phyloP scores from a whole-genome alignment of 2,113 vertebrate species.

The Aptenodytes patagonicus region DNA sequence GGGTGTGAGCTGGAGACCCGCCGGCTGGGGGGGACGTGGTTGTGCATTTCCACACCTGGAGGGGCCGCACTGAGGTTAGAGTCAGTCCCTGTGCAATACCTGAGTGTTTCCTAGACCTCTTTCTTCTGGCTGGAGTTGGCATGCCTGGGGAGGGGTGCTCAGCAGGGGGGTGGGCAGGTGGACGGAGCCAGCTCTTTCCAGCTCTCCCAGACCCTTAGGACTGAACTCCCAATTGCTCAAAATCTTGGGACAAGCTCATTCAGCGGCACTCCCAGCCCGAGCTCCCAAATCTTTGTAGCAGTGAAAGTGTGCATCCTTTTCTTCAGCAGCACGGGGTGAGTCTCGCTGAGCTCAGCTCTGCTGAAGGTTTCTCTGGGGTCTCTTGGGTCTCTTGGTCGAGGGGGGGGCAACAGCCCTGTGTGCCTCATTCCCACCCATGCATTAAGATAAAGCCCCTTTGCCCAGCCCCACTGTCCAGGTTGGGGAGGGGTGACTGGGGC shows the following conservation, averaged over 20 bases:
- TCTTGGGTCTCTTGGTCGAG: too few species aligned
- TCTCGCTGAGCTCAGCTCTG: neutral
- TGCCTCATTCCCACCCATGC: neutral
- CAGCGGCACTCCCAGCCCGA: fast-evolving
- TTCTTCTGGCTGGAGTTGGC: neutral
- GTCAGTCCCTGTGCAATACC: neutral
- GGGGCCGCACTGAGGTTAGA: neutral
- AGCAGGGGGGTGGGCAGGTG: fast-evolving
- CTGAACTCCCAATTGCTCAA: too few species aligned
- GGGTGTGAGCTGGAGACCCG: fast-evolving
- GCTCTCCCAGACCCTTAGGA: neutral
- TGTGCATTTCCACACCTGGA: fast-evolving
- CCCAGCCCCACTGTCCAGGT: too few species aligned
- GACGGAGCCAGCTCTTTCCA: neutral
- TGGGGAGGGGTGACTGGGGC: too few species aligned
- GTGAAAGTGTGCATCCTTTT: neutral
- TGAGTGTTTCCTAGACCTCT: too few species aligned
- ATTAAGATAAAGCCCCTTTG: neutral
- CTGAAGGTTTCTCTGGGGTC: too few species aligned
- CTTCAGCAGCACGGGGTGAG: neutral
- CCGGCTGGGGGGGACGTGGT: fast-evolving
- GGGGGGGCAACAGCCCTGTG: too few species aligned
- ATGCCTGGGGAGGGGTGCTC: neutral
- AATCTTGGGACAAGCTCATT: neutral
- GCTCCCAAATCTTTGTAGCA: neutral